Evolutionary conservation across 2,113 vertebrate species (phyloP).

Genomic region (Phrynocephalus versicolor): DNA sequence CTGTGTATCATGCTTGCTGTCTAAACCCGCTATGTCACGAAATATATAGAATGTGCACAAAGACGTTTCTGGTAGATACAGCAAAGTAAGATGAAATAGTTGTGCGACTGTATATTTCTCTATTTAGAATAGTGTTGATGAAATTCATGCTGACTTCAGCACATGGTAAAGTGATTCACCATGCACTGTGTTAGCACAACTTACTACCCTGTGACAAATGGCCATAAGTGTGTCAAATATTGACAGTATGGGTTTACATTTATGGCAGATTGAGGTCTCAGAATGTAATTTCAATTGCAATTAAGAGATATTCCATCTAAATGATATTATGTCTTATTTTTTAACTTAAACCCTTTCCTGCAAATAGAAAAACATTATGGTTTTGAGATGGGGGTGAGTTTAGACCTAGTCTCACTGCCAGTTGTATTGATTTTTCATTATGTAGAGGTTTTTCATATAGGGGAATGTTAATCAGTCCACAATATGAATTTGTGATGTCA

Average conservation of each 20-base stretch:
- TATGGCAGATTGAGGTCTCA: neutral
- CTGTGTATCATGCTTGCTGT: neutral
- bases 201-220: neutral
- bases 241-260: neutral
- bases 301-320: neutral
- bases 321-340: neutral
- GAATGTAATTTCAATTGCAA: neutral
- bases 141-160: too few species aligned
- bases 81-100: neutral
- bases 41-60: neutral
- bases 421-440: neutral
- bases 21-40: neutral
- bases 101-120: neutral
- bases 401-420: neutral
- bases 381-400: neutral
- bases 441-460: neutral
- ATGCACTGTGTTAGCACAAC: neutral
- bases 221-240: neutral
- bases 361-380: neutral
- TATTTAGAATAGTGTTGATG: neutral
- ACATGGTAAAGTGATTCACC: neutral
- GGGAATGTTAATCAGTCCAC: neutral
- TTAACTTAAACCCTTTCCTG: too few species aligned
- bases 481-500: neutral
- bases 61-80: neutral